Percentiles rank a stretch among this genome's conserved stretches.
phyloP scores from a whole-genome alignment of 2,797 vertebrate species.

The Denticeps clupeoides region DNA sequence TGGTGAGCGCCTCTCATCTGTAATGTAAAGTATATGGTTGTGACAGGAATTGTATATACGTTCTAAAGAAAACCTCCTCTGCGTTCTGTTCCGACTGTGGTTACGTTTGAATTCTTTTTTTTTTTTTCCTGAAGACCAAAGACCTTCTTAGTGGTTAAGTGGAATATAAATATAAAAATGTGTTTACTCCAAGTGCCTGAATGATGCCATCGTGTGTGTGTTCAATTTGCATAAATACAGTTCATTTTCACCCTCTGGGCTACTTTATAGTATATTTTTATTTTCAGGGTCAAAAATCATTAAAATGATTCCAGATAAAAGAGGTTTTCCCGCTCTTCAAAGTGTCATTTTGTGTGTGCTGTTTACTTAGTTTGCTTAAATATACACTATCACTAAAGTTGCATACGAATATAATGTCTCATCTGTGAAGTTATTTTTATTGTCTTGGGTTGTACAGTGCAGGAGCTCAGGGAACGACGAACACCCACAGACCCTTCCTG shows the following conservation, averaged over 20 bases:
- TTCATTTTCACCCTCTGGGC: constrained; percentile 38
- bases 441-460: no score
- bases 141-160: constrained; percentile 41
- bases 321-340: no score
- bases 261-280: constrained; percentile 41
- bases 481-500: constrained; percentile 18
- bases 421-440: no score
- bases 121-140: constrained; percentile 46
- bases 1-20: not conserved
- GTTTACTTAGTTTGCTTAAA: no score
- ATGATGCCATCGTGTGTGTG: no score
- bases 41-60: constrained; percentile 45
- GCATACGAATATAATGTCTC: no score
- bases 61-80: constrained; percentile 28
- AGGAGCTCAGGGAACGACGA: constrained; percentile 17
- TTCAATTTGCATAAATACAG: no score
- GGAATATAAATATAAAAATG: constrained; percentile 39
- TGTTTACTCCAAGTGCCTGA: constrained; percentile 55
- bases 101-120: constrained; percentile 32
- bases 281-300: constrained; percentile 44
- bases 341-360: no score
- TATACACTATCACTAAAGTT: no score
- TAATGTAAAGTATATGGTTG: not conserved
- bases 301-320: constrained; percentile 38
- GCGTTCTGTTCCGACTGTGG: constrained; percentile 48